phyloP scores from a whole-genome alignment of 2,888 invertebrate species.

The Chalcosyrphus nemorum region DNA sequence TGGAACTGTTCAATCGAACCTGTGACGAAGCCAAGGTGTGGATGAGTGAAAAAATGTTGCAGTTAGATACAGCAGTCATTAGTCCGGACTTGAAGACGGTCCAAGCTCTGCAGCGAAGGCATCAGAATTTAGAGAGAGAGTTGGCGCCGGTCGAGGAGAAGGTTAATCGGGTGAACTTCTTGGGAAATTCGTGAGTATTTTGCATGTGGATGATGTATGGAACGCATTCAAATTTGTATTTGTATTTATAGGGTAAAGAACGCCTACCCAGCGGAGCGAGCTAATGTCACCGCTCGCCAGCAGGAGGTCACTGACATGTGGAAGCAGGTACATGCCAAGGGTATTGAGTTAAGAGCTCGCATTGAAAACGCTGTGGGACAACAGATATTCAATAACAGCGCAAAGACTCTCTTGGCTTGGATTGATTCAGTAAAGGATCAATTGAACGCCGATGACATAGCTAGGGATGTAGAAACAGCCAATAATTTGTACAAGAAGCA shows the following conservation, averaged over 20 bases:
- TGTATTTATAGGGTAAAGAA: conserved; percentile 88
- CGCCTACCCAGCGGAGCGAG: conserved; percentile 94
- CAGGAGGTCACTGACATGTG: conserved; percentile 93
- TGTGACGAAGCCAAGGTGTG: conserved; percentile 98
- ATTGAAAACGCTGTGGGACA: conserved; percentile 97
- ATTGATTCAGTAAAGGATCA: conserved; percentile 90
- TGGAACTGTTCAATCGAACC: conserved; percentile 96
- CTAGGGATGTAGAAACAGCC: conserved; percentile 95
- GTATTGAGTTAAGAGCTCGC: conserved; percentile 90
- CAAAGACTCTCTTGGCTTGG: conserved; percentile 92
- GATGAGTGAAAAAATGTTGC: conserved; percentile 98
- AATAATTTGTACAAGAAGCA: conserved; percentile 95
- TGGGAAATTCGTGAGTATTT: conserved; percentile 90
- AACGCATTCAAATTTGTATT: not conserved
- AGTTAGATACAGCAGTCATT: conserved; percentile 89
- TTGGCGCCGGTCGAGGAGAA: conserved; percentile 97
- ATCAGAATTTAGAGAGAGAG: conserved; percentile 96
- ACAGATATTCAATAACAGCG: conserved; percentile 88
- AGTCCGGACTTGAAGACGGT: conserved; percentile 95
- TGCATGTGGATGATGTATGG: not conserved
- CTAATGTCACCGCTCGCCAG: conserved; percentile 92
- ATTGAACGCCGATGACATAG: conserved; percentile 89
- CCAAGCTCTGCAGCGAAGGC: conserved; percentile 93
- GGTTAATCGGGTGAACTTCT: conserved; percentile 91
- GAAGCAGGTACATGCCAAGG: conserved; percentile 93